These are phyloP conservation scores for Schmidtea mediterranea DNA, from an alignment of 1,140 invertebrate species.

Conservation along the genomic window DNA sequence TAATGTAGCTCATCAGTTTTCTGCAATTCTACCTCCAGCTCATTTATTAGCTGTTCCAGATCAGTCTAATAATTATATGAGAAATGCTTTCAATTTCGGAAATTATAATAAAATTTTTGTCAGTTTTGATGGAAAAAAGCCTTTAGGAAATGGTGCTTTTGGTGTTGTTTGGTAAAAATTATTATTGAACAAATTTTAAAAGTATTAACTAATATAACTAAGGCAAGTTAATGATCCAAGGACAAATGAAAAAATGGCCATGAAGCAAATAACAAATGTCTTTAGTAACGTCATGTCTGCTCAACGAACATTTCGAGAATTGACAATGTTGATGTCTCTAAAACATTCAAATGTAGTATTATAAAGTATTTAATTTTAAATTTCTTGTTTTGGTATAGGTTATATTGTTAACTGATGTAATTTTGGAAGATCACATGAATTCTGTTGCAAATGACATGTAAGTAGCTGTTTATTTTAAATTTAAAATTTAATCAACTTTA, in stretches of 20 bases:
- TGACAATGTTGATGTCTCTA: conserved; percentile 97
- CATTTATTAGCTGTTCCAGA: too few relatives aligned
- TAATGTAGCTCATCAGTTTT: too few relatives aligned
- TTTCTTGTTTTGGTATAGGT: not conserved
- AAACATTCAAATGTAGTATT: conserved; percentile 78
- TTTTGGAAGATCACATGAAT: not conserved
- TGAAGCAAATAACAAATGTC: conserved; percentile 98
- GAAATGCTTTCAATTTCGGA: too few relatives aligned
- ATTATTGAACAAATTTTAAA: not conserved
- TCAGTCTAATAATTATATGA: too few relatives aligned
- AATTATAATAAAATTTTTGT: not conserved
- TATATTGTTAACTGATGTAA: not conserved
- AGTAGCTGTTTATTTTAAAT: conserved; percentile 24
- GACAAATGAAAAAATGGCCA: conserved; percentile 73
- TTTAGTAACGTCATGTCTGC: conserved; percentile 94
- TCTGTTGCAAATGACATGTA: not conserved
- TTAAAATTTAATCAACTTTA: conserved; percentile 28
- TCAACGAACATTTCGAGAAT: conserved; percentile 84
- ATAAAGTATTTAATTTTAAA: conserved; percentile 27
- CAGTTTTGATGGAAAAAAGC: conserved; percentile 66
- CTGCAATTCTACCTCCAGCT: too few relatives aligned
- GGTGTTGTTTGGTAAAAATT: conserved; percentile 91
- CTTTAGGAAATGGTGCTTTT: conserved; percentile 95
- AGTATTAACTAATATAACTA: conserved; percentile 10
- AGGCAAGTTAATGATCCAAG: conserved; percentile 96